phyloP scores from a whole-genome alignment of 2,113 vertebrate species.

The Nyctereutes procyonoides region DNA sequence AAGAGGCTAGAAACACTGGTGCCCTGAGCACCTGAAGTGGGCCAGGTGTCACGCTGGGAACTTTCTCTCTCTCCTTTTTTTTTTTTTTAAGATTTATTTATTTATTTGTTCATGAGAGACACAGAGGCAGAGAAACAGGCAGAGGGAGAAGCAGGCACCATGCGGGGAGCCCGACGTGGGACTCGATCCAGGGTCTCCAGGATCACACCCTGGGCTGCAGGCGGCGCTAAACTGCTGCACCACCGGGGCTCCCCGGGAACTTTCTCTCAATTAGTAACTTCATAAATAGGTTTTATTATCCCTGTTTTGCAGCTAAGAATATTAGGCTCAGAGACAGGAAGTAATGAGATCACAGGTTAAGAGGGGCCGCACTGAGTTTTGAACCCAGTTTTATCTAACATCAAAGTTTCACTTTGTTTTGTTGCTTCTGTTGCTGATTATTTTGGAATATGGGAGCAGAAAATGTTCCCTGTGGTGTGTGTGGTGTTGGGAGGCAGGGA shows the following conservation, averaged over 20 bases:
- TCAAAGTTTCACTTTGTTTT: neutral
- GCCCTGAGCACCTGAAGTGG: neutral
- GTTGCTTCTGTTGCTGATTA: neutral
- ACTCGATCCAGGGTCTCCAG: no score
- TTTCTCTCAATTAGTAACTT: neutral
- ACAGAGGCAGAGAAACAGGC: no score
- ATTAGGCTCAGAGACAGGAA: neutral
- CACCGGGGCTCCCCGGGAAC: neutral
- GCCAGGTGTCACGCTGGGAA: neutral
- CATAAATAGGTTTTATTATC: neutral
- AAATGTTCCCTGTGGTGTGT: neutral
- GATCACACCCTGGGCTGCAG: no score
- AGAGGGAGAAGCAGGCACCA: no score
- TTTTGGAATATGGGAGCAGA: neutral
- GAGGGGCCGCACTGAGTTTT: neutral
- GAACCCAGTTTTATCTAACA: neutral
- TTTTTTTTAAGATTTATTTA: no score
- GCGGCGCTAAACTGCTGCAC: no score
- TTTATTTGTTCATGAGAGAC: no score
- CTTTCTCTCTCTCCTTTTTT: neutral
- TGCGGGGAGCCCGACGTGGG: no score
- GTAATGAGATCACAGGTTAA: neutral
- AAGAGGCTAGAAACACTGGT: neutral
- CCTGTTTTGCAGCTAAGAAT: neutral
- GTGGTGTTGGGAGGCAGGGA: neutral